Conservation (phyloP, 2,888 invertebrate genomes). For the Rhamnusium bicolor region DNA sequence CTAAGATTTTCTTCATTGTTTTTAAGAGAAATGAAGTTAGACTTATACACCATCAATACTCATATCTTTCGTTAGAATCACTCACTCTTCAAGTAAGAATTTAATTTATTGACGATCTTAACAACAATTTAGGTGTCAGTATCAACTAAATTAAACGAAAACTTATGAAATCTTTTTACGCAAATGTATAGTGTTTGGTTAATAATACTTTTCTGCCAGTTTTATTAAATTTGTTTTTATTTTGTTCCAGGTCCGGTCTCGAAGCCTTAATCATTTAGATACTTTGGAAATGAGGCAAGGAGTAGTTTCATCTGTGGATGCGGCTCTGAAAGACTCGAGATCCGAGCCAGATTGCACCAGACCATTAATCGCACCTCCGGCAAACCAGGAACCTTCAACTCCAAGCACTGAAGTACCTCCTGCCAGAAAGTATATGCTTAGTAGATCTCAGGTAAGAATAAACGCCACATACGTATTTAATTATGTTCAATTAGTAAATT, state of each 20-base stretch:
- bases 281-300: conserved; percentile 74
- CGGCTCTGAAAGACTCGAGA: conserved; percentile 67
- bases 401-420: conserved; percentile 67
- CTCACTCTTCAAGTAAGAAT: too few species aligned
- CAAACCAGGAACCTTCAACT: conserved; percentile 63
- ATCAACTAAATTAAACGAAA: too few species aligned
- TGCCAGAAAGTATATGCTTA: conserved; percentile 73
- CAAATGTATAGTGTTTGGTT: too few species aligned
- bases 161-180: too few species aligned
- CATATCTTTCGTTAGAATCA: too few species aligned
- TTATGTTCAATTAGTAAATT: not conserved
- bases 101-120: too few species aligned
- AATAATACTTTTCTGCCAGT: not conserved
- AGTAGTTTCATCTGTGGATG: conserved; percentile 58
- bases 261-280: conserved; percentile 83
- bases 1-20: too few species aligned
- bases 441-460: conserved; percentile 74
- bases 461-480: not conserved
- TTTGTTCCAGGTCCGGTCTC: conserved; percentile 79
- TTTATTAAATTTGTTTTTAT: too few species aligned
- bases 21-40: too few species aligned
- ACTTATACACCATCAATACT: too few species aligned
- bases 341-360: conserved; percentile 70
- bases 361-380: conserved; percentile 66
- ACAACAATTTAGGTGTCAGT: too few species aligned